Conservation (phyloP, 2,797 vertebrate genomes). For the Sus cebifrons region DNA sequence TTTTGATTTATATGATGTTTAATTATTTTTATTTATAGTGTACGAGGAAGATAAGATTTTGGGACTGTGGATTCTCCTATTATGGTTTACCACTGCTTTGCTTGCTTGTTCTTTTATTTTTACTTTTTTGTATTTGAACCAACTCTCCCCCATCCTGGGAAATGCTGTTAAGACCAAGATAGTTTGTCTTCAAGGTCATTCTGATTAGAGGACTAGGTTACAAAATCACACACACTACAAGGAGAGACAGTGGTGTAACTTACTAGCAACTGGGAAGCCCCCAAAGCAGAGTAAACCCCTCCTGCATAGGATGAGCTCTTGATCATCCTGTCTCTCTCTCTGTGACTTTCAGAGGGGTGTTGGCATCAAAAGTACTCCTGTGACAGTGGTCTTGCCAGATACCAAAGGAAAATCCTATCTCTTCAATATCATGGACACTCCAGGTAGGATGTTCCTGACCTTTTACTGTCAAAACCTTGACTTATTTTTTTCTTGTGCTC, state of each 20-base stretch:
- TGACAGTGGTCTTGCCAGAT: slow-evolving; percentile 98
- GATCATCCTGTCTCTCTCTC: background rate
- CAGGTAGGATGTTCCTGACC: slow-evolving; percentile 91
- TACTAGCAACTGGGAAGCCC: background rate
- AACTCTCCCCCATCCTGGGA: background rate
- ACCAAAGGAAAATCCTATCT: slow-evolving; percentile 99
- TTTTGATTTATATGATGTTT: background rate
- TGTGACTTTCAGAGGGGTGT: slow-evolving; percentile 95
- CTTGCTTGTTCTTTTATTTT: background rate
- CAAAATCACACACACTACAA: background rate
- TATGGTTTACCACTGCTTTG: background rate
- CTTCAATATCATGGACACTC: slow-evolving; percentile 99
- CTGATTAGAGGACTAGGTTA: slow-evolving; percentile 16
- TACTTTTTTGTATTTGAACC: slow-evolving; percentile 45
- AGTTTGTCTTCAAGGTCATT: slow-evolving; percentile 43
- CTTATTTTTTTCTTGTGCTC: background rate
- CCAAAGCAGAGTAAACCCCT: background rate
- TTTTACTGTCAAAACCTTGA: background rate
- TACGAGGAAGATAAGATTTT: background rate
- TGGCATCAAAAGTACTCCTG: slow-evolving; percentile 99
- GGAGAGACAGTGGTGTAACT: background rate
- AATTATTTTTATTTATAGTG: background rate
- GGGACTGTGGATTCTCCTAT: background rate
- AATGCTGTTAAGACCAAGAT: background rate
- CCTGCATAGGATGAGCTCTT: background rate